Conservation (phyloP, 2,113 vertebrate genomes). For the Trogon surrucura region DNA sequence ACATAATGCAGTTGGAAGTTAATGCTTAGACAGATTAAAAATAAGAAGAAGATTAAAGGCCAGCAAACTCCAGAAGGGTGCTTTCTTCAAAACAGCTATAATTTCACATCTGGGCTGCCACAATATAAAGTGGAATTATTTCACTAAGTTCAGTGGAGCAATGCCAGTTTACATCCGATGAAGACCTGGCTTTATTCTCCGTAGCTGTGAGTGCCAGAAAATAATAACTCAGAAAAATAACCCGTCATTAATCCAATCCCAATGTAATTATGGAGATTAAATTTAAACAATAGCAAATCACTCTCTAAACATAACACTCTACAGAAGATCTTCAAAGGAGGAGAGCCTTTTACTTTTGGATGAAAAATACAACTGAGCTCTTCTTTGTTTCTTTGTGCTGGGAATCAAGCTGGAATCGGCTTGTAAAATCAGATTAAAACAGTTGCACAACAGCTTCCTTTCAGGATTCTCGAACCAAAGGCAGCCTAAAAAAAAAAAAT, state of each 20-base stretch:
- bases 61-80: background rate
- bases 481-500: slow-evolving; percentile 30
- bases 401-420: slow-evolving; percentile 16
- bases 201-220: background rate
- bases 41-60: background rate
- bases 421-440: slow-evolving; percentile 59
- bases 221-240: slow-evolving; percentile 54
- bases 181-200: slow-evolving; percentile 6
- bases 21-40: background rate
- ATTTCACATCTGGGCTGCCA: background rate
- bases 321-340: slow-evolving; percentile 21
- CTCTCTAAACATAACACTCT: slow-evolving; percentile 37
- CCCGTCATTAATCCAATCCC: slow-evolving; percentile 34
- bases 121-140: slow-evolving; percentile 12
- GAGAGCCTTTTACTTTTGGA: slow-evolving; percentile 12
- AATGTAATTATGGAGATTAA: slow-evolving; percentile 42
- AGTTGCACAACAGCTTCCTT: slow-evolving; percentile 59
- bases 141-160: background rate
- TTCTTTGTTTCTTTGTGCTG: slow-evolving; percentile 49
- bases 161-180: background rate
- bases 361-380: background rate
- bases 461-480: slow-evolving; percentile 47
- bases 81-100: background rate
- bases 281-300: slow-evolving; percentile 55
- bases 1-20: background rate